Evolutionary conservation across 2,888 invertebrate genomes (phyloP).

Genomic region (Apodemia zela): DNA sequence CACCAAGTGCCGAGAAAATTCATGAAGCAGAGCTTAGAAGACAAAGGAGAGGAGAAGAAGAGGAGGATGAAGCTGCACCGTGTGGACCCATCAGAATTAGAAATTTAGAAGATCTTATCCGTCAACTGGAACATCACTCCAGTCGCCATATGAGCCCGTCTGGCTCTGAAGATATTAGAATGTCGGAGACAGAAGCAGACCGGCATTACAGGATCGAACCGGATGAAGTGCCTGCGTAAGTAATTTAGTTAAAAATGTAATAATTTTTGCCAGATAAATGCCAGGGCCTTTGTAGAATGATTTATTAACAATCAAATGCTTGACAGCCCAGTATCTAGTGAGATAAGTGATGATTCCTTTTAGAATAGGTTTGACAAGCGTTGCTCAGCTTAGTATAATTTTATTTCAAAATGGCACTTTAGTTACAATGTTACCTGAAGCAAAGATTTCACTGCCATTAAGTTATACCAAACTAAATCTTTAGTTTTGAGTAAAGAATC

Average conservation of each 20-base stretch:
- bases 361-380: too few relatives aligned
- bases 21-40: slow-evolving; percentile 85
- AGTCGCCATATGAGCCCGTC: slow-evolving; percentile 93
- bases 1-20: slow-evolving; percentile 86
- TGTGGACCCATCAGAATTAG: slow-evolving; percentile 93
- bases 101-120: slow-evolving; percentile 93
- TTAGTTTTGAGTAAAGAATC: too few relatives aligned
- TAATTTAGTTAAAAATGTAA: slow-evolving; percentile 27
- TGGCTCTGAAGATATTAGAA: slow-evolving; percentile 93
- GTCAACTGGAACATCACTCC: slow-evolving; percentile 93
- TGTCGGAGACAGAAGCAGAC: slow-evolving; percentile 94
- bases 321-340: too few relatives aligned
- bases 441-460: too few relatives aligned
- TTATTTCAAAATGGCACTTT: too few relatives aligned
- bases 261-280: too few relatives aligned
- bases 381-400: too few relatives aligned
- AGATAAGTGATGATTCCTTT: too few relatives aligned
- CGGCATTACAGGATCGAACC: slow-evolving; percentile 90
- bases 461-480: too few relatives aligned
- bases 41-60: slow-evolving; percentile 67
- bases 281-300: neutral
- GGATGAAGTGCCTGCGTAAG: slow-evolving; percentile 70
- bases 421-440: too few relatives aligned
- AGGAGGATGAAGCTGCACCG: slow-evolving; percentile 88
- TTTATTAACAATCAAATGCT: too few relatives aligned